A percentile compares a stretch with the other conserved stretches of the same genome.
These are phyloP conservation scores for Sinocyclocheilus maitianheensis DNA, from an alignment of 2,113 vertebrate species.

Conservation along the genomic window DNA sequence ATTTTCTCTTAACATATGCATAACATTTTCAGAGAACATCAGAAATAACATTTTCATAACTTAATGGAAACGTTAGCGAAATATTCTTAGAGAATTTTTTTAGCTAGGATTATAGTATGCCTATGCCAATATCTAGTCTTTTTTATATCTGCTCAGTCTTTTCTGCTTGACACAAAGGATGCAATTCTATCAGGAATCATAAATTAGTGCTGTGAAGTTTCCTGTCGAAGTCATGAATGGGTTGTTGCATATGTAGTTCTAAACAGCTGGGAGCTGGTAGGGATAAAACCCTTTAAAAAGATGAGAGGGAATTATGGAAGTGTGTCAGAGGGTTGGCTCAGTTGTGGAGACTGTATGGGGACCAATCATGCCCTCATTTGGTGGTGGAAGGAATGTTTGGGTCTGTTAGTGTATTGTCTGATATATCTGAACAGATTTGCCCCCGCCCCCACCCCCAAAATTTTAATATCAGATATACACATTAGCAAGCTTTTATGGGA, in stretches of 20 bases:
- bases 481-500: background rate
- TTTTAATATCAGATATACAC: background rate
- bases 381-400: background rate
- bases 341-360: conserved; percentile 21
- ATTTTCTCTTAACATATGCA: no score
- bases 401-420: background rate
- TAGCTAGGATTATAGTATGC: no score
- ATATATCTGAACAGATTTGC: background rate
- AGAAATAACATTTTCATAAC: no score
- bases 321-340: conserved; percentile 24
- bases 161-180: background rate
- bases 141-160: background rate
- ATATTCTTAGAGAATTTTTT: no score
- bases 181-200: conserved; percentile 4
- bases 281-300: conserved; percentile 9
- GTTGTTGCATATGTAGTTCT: background rate
- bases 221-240: background rate
- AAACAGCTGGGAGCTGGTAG: conserved; percentile 13
- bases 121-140: background rate
- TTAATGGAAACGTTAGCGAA: no score
- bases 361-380: conserved; percentile 28
- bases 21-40: no score
- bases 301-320: conserved; percentile 34
- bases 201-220: background rate
- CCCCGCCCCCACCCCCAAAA: no score